These are phyloP conservation scores for Siniperca knerii DNA, from an alignment of 2,113 vertebrate species.

Conservation along the genomic window DNA sequence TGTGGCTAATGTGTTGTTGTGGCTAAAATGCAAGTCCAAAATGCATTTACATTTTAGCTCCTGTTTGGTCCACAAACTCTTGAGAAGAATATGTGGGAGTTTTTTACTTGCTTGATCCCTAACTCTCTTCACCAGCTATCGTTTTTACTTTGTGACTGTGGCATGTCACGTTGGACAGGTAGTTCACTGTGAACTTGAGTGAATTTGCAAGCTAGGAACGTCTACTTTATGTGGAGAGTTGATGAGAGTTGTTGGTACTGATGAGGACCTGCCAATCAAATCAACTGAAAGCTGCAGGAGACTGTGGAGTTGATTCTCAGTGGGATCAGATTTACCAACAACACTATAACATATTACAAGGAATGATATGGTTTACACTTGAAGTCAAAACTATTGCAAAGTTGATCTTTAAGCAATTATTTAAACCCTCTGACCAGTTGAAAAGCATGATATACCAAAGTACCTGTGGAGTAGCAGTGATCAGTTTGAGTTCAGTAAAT, in stretches of 20 bases:
- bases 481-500: not conserved
- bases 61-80: not conserved
- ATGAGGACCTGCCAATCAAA: not conserved
- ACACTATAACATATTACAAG: not conserved
- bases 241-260: not conserved
- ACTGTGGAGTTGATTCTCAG: not conserved
- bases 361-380: not conserved
- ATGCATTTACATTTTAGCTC: not conserved
- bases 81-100: not conserved
- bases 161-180: not conserved
- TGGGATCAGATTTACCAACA: not conserved
- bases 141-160: not conserved
- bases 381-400: not conserved
- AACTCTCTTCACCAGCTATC: not conserved
- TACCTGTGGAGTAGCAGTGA: not conserved
- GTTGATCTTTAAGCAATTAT: not conserved
- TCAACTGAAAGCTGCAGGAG: not conserved
- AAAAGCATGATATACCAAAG: not conserved
- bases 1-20: not conserved
- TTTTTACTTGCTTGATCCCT: no score
- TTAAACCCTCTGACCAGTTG: not conserved
- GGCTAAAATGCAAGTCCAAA: not conserved
- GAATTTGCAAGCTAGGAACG: not conserved
- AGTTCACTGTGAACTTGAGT: not conserved
- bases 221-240: not conserved